Evolutionary conservation across 2,113 vertebrate genomes (phyloP), one percentile per base, ranked within the genome.

Genomic region (Grantiella picta): DNA sequence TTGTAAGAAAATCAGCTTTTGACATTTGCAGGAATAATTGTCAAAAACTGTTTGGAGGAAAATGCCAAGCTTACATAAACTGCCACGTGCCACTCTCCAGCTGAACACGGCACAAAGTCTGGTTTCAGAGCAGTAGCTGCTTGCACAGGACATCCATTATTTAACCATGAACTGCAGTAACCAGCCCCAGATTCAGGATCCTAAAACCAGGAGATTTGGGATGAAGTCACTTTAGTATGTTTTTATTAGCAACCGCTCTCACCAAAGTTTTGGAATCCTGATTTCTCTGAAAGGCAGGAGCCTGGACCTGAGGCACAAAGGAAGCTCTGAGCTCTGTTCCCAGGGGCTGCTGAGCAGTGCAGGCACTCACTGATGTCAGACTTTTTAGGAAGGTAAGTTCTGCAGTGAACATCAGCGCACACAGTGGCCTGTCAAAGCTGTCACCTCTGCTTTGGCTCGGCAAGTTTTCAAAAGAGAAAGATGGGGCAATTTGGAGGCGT

Each of bases 331-430:
- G 63, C 79, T 86, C 66, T 45, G 61, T 15, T 59, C 31, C 45
- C 40, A 7, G 9, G 40, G 40, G 56, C 63, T 53, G 83, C 25
- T 71, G 18, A 15, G 8, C 23, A 56, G 44, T 2, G 25, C 91
- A 86, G 13, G 29, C 29, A 66, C 45, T 21, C 84, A 7, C 22
- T 38, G 77, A 38, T 36, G 49, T n/a, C 57, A 29, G 59, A 21
- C 15, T 21, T 40, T 56, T 72, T 11, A 73, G 66, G 73, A 79
- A 68, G 87, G 57, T 75, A 21, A 38, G 24, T 59, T 47, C 59
- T 38, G 60, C 53, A n/a, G 36, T 29, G n/a, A 73, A 42, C 0
- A 0, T 35, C 35, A 44, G 7, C 0, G 0, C 8, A 36, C 40
- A 42, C 40, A 76, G 24, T 15, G 17, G 16, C 21, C 79, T 60